Conservation (phyloP, 2,113 vertebrate species). For the Myodes glareolus region DNA sequence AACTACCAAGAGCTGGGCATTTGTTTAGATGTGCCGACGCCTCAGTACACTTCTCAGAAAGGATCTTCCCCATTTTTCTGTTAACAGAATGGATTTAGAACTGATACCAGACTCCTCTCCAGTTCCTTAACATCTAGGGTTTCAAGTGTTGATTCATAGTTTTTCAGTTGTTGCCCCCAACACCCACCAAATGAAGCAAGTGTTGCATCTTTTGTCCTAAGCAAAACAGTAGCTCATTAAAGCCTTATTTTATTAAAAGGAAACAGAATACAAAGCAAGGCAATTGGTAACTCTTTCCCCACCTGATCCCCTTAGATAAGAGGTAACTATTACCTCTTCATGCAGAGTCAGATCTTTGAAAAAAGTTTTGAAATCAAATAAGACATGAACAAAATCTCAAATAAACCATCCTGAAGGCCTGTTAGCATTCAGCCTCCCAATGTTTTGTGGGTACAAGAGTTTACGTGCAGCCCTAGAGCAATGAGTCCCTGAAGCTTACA, state of each 20-base stretch:
- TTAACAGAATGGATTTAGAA: neutral
- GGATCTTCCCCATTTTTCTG: neutral
- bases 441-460: neutral
- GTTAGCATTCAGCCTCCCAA: neutral
- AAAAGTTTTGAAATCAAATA: slow-evolving; percentile 10
- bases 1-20: neutral
- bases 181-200: neutral
- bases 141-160: neutral
- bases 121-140: neutral
- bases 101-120: neutral
- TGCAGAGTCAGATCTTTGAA: neutral
- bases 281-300: slow-evolving; percentile 1
- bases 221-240: slow-evolving; percentile 40
- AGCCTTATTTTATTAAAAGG: slow-evolving; percentile 43
- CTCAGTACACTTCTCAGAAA: neutral
- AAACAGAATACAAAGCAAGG: slow-evolving; percentile 1
- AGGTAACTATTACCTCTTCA: neutral
- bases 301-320: neutral
- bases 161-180: neutral
- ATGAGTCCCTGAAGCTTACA: neutral
- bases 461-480: neutral
- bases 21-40: neutral
- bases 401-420: neutral
- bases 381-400: neutral
- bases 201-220: neutral